Evolutionary conservation across 1,140 invertebrate species (phyloP).

Genomic region (Centruroides sculpturatus): DNA sequence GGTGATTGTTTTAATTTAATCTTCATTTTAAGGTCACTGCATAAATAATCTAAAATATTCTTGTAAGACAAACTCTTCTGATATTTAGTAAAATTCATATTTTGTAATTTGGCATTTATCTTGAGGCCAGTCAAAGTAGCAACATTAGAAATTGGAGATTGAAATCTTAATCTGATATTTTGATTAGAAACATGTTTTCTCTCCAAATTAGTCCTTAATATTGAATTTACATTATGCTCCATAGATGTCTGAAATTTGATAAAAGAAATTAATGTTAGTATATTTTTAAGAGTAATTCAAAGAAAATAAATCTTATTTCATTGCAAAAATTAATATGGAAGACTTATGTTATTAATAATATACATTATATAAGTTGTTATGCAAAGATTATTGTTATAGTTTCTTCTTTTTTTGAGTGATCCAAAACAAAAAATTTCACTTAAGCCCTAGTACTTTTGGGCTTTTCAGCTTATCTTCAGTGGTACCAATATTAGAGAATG

Average conservation of each 20-base stretch:
- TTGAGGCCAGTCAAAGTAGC: conserved; percentile 11
- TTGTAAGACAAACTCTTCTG: background rate
- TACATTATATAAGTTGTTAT: too few relatives aligned
- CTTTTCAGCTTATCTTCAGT: too few relatives aligned
- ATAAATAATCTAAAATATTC: conserved; percentile 4
- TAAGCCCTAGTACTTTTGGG: too few relatives aligned
- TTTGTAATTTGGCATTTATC: conserved; percentile 9
- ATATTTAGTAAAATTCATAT: background rate
- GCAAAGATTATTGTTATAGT: too few relatives aligned
- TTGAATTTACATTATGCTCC: background rate
- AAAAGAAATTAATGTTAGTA: too few relatives aligned
- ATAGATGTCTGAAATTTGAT: background rate
- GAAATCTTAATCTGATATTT: background rate
- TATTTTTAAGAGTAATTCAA: too few relatives aligned
- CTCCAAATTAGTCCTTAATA: conserved; percentile 3
- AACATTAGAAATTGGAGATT: conserved; percentile 6
- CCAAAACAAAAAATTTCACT: too few relatives aligned
- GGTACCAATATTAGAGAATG: too few relatives aligned
- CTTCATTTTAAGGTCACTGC: conserved; percentile 2
- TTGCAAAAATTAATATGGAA: too few relatives aligned
- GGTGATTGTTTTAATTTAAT: conserved; percentile 12
- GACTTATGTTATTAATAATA: too few relatives aligned
- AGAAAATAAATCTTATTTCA: too few relatives aligned
- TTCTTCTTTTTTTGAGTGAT: too few relatives aligned
- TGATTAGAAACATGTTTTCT: conserved; percentile 2